Conservation (phyloP, 2,113 vertebrate species). For the Anseranas semipalmata region DNA sequence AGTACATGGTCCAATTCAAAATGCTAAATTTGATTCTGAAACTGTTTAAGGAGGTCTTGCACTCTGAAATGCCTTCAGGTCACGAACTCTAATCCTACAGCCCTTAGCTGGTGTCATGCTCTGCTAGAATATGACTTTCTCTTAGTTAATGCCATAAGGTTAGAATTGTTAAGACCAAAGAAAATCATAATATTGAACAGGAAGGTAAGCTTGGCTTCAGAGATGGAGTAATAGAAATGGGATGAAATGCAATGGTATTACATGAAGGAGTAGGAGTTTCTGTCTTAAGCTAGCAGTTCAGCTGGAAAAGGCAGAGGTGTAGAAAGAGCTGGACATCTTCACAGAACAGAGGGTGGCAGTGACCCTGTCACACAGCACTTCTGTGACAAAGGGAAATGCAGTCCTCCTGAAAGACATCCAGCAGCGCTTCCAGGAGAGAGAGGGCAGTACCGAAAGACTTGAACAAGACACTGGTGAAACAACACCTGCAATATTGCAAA, state of each 20-base stretch:
- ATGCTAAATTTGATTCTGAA: background rate
- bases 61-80: background rate
- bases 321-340: background rate
- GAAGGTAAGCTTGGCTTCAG: background rate
- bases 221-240: background rate
- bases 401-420: background rate
- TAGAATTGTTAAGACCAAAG: background rate
- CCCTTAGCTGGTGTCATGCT: background rate
- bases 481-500: background rate
- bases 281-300: background rate
- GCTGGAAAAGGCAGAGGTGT: background rate
- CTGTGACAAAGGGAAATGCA: background rate
- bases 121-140: background rate
- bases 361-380: fast-evolving
- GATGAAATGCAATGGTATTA: background rate
- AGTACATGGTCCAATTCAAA: background rate
- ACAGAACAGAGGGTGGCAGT: background rate
- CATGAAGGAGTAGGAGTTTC: background rate
- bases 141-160: background rate
- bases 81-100: background rate
- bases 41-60: background rate
- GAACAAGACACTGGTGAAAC: background rate
- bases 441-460: background rate
- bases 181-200: background rate
- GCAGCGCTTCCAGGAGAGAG: background rate